Base-by-base conservation (phyloP, 2,888 invertebrate genomes). In the Platerodrilus igneus region DNA sequence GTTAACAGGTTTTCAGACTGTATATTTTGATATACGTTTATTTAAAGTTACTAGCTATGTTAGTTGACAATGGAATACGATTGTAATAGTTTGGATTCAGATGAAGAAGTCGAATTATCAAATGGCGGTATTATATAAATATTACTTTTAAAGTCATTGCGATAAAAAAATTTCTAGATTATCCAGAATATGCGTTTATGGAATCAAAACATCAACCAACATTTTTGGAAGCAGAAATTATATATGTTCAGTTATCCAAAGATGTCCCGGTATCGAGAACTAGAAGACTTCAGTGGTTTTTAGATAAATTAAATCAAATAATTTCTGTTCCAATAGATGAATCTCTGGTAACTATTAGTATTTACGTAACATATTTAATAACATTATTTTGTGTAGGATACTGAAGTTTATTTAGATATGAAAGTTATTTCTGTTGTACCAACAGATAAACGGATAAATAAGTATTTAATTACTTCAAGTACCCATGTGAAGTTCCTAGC, bases 211-310 rank as follows among this genome's bases (percentile, higher is more conserved):
- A 32, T 21, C 20, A 40, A 18, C 28, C 29, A 3, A 8, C 35
- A 18, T 35, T 37, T 34, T 28, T 79, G 47, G 77, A 79, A 58
- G 81, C 81, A 17, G 76, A 76, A 38, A 74, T 75, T 40, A 74
- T 84, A 15, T 85, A 76, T 59, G 66, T 83, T 31, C 62, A 83
- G 42, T 77, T 84, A 78, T 81, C 78, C 55, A 78, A 78, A 58
- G 76, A 78, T 52, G 79, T 81, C 58, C 75, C 83, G 14, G 78
- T 86, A 41, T 86, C 86, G 3, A 71, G 86, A 50, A 82, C 83
- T 60, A 73, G 80, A 10, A 71, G 86, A 53, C 78, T 84, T 11
- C 78, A 82, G 56, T 87, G 87, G 87, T 78, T 81, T 57, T 71
- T 87, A 41, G 75, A 78, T 48, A 77, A 81, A 62, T 63, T 86